Conservation (phyloP, 2,797 vertebrate species). For the Phalloptychus januarius region DNA sequence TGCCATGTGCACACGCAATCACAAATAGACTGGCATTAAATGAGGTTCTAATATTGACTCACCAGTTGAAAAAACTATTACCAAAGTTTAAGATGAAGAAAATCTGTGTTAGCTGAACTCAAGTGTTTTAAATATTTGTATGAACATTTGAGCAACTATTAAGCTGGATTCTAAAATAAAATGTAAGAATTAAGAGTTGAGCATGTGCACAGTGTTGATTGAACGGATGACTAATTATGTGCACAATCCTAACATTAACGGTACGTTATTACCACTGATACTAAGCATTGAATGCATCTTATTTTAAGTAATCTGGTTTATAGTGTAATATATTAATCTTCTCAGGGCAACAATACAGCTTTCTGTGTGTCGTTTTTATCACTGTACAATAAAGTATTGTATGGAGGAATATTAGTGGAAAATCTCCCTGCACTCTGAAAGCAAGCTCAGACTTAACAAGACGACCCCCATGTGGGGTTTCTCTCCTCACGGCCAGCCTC, state of each 20-base stretch:
- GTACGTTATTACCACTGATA: background rate
- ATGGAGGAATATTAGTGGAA: constrained; percentile 1
- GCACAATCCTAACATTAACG: background rate
- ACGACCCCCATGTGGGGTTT: constrained; percentile 21
- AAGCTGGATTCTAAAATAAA: background rate
- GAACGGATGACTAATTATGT: background rate
- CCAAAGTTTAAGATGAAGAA: background rate
- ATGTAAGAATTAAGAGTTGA: background rate
- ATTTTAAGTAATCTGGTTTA: background rate
- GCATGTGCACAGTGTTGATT: background rate
- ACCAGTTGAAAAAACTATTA: background rate
- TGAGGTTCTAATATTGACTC: background rate
- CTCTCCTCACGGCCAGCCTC: constrained; percentile 40
- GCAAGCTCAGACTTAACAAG: background rate
- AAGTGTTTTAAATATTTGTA: background rate
- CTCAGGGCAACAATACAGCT: constrained; percentile 1
- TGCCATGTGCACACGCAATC: background rate
- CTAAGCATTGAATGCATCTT: no score
- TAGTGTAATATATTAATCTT: background rate
- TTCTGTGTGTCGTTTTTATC: background rate
- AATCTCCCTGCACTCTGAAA: background rate
- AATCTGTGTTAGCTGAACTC: background rate
- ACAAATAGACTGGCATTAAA: background rate
- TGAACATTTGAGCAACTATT: background rate
- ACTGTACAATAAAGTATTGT: constrained; percentile 1